Percentiles rank a stretch among this genome's conserved stretches.
phyloP scores from a whole-genome alignment of 2,113 vertebrate species.

The Eclectus roratus region DNA sequence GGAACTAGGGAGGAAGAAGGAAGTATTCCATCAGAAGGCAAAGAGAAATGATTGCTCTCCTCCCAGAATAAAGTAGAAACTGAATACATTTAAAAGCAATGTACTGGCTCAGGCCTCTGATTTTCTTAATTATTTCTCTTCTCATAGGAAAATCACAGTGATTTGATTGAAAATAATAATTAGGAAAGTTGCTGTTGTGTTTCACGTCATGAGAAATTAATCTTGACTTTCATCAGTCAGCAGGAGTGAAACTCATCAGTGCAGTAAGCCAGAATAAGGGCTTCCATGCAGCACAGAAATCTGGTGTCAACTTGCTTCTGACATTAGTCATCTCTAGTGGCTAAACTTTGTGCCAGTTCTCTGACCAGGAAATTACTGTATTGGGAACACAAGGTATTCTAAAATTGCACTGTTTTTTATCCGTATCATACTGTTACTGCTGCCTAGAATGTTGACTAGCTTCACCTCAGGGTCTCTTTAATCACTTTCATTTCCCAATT shows the following conservation, averaged over 20 bases:
- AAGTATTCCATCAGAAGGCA: constrained; percentile 36
- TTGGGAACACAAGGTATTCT: background rate
- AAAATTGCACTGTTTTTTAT: background rate
- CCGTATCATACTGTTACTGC: background rate
- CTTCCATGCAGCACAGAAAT: background rate
- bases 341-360: background rate
- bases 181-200: constrained; percentile 4
- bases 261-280: background rate
- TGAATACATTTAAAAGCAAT: constrained; percentile 2
- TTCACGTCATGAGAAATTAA: constrained; percentile 17
- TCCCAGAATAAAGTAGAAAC: background rate
- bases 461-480: constrained; percentile 15
- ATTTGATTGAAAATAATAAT: constrained; percentile 46
- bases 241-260: background rate
- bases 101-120: background rate
- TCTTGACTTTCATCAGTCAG: constrained; percentile 1
- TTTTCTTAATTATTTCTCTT: constrained; percentile 39
- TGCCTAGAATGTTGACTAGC: background rate
- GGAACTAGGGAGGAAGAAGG: background rate
- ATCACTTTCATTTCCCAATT: constrained; percentile 13
- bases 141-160: constrained; percentile 24
- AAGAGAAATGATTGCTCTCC: constrained; percentile 43
- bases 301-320: background rate
- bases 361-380: background rate
- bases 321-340: background rate